Conservation (phyloP, 2,113 vertebrate species). For the Haemorhous mexicanus region DNA sequence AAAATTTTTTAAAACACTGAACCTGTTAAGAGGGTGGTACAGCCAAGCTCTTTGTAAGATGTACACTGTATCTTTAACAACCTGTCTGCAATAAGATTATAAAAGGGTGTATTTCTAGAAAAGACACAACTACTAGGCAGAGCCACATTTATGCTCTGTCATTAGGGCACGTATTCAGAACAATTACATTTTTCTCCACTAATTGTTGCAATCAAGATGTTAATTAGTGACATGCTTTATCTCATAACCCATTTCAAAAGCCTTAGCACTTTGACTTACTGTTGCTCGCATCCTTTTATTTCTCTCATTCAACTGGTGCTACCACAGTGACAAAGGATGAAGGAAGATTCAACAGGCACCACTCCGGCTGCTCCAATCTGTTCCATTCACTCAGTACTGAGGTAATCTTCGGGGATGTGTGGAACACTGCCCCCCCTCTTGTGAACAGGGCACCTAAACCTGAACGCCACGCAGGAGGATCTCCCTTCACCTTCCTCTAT, state of each 20-base stretch:
- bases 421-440: conserved; percentile 23
- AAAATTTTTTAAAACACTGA: neutral
- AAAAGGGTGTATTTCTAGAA: conserved; percentile 37
- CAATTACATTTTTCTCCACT: conserved; percentile 29
- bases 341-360: conserved; percentile 67
- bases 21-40: neutral
- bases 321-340: conserved; percentile 71
- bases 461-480: neutral
- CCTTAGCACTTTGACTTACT: conserved; percentile 81
- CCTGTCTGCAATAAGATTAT: neutral
- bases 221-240: conserved; percentile 53
- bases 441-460: conserved; percentile 45
- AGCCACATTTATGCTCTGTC: conserved; percentile 13
- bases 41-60: neutral
- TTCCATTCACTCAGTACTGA: conserved; percentile 66
- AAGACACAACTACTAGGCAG: conserved; percentile 39
- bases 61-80: conserved; percentile 37
- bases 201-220: conserved; percentile 18
- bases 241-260: conserved; percentile 43
- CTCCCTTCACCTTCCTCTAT: conserved; percentile 26
- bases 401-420: conserved; percentile 52
- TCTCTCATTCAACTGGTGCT: conserved; percentile 84
- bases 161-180: conserved; percentile 3
- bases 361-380: conserved; percentile 65
- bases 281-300: conserved; percentile 86